Evolutionary conservation across 2,797 vertebrate genomes (phyloP).

Genomic region (Ataeniobius toweri): DNA sequence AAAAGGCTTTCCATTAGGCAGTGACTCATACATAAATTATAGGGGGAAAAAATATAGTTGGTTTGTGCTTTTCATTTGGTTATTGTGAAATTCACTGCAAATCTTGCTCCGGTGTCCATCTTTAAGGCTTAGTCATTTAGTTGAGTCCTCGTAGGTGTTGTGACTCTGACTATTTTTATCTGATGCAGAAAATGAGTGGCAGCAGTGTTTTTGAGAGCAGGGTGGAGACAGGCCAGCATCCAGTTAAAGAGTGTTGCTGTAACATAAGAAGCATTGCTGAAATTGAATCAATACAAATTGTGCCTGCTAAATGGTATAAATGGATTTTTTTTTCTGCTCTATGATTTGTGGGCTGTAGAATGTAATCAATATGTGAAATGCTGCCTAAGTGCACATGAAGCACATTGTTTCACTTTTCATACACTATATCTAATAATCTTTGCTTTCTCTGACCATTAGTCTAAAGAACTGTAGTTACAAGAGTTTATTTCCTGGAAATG

Average conservation of each 20-base stretch:
- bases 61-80: background rate
- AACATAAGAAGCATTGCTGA: slow-evolving; percentile 75
- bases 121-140: slow-evolving; percentile 46
- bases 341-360: slow-evolving; percentile 61
- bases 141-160: slow-evolving; percentile 53
- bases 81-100: slow-evolving; percentile 3
- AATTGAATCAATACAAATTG: slow-evolving; percentile 77
- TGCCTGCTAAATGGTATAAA: slow-evolving; percentile 82
- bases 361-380: slow-evolving; percentile 82
- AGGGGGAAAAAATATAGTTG: background rate
- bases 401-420: slow-evolving; percentile 69
- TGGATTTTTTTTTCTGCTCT: slow-evolving; percentile 74
- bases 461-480: slow-evolving; percentile 13
- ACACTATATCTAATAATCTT: slow-evolving; percentile 46
- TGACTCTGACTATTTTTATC: slow-evolving; percentile 65
- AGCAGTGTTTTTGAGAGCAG: slow-evolving; percentile 55
- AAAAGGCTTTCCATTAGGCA: background rate
- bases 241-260: slow-evolving; percentile 67
- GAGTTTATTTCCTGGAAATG: slow-evolving; percentile 20
- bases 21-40: background rate
- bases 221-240: slow-evolving; percentile 64
- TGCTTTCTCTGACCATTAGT: slow-evolving; percentile 41
- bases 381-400: slow-evolving; percentile 78
- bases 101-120: slow-evolving; percentile 16
- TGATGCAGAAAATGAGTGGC: slow-evolving; percentile 30